Conservation (phyloP, 2,888 invertebrate genomes). For the Cosmorhoe ocellata region DNA sequence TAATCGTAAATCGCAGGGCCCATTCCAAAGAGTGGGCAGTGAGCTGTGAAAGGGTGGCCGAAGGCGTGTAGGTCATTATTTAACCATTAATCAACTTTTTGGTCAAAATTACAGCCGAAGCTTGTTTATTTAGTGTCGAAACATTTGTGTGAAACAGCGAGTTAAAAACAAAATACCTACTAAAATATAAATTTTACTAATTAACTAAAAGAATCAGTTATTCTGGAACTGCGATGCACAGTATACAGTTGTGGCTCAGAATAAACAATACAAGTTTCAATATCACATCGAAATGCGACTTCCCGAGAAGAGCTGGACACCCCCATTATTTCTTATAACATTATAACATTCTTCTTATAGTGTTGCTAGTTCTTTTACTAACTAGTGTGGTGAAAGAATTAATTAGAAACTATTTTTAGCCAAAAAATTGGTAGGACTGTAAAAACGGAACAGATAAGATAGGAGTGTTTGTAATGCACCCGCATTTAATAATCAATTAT, state of each 20-base stretch:
- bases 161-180: neutral
- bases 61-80: conserved; percentile 38
- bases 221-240: conserved; percentile 47
- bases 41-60: conserved; percentile 36
- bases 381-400: too few relatives aligned
- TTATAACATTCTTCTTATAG: too few relatives aligned
- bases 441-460: too few relatives aligned
- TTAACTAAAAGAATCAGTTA: conserved; percentile 9
- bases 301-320: conserved; percentile 71
- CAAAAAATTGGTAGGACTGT: too few relatives aligned
- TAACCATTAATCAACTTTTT: conserved; percentile 38
- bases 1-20: conserved; percentile 28
- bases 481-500: too few relatives aligned
- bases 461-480: too few relatives aligned
- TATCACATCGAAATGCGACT: conserved; percentile 46
- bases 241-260: conserved; percentile 43
- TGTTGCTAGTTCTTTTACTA: too few relatives aligned
- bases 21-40: conserved; percentile 31
- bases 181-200: neutral
- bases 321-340: too few relatives aligned
- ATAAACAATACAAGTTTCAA: conserved; percentile 38
- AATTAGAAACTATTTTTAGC: too few relatives aligned
- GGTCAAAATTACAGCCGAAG: conserved; percentile 34
- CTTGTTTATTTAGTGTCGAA: conserved; percentile 24
- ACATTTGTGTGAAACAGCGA: conserved; percentile 3